Percentiles rank a stretch among this genome's conserved stretches.
These are phyloP conservation scores for Redunca redunca DNA, from an alignment of 2,113 vertebrate species.

Conservation along the genomic window DNA sequence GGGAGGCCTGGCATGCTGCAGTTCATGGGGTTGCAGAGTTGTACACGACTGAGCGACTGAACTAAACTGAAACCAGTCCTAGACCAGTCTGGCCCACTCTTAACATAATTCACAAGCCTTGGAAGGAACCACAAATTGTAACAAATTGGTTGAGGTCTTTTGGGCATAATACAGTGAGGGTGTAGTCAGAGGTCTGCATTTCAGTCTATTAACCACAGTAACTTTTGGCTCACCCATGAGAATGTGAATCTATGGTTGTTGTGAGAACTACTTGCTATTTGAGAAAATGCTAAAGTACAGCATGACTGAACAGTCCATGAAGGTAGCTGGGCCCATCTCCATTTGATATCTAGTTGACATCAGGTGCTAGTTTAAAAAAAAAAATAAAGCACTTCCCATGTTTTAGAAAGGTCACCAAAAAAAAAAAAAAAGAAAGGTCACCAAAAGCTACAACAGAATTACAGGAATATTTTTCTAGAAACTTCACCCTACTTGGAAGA, in stretches of 20 bases:
- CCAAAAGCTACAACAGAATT: not conserved
- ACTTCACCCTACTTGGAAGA: not conserved
- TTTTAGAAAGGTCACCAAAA: not conserved
- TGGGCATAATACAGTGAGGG: not conserved
- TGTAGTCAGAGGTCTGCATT: not conserved
- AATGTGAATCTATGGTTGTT: not conserved
- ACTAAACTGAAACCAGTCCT: not conserved
- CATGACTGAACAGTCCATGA: not conserved
- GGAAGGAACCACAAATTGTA: not conserved
- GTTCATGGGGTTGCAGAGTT: no score
- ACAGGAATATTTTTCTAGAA: not conserved
- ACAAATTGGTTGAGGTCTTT: not conserved
- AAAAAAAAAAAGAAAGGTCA: not conserved
- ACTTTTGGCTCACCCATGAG: not conserved
- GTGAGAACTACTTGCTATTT: not conserved
- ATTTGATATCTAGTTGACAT: not conserved
- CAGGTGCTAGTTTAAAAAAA: not conserved
- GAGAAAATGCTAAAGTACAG: not conserved
- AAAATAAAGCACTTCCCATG: not conserved
- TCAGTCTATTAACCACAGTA: not conserved
- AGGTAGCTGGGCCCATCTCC: not conserved
- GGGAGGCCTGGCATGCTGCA: no score
- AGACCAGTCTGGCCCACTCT: not conserved
- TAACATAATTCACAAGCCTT: not conserved
- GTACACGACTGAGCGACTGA: no score